These are phyloP conservation scores for Diarsia dahlii DNA, from an alignment of 2,888 invertebrate species.

Conservation along the genomic window DNA sequence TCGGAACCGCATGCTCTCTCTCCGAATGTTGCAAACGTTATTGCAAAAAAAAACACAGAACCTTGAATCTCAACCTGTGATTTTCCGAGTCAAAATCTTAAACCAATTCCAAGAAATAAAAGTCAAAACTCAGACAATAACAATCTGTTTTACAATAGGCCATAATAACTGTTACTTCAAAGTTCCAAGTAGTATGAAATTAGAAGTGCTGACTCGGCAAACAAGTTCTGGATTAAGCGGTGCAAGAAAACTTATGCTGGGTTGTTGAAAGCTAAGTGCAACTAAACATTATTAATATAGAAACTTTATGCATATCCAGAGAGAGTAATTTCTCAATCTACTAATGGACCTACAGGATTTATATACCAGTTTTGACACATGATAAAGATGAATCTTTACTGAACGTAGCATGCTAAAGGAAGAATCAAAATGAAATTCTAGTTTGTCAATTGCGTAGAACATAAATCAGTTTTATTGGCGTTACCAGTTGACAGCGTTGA, in stretches of 20 bases:
- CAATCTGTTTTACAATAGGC: slow-evolving; percentile 22
- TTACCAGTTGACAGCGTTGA: not conserved
- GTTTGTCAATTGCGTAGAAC: not conserved
- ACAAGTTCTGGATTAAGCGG: slow-evolving; percentile 52
- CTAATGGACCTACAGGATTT: not conserved
- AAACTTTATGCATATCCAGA: slow-evolving; percentile 20
- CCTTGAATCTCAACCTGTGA: not conserved
- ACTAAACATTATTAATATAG: slow-evolving; percentile 20
- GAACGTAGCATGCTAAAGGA: too few relatives aligned
- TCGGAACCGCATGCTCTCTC: too few relatives aligned
- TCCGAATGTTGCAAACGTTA: too few relatives aligned
- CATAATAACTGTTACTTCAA: slow-evolving; percentile 8
- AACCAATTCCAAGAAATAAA: not conserved
- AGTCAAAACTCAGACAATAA: not conserved
- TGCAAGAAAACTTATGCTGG: slow-evolving; percentile 50
- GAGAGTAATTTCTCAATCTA: not conserved
- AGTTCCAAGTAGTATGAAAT: slow-evolving; percentile 31
- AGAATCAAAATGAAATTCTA: not conserved
- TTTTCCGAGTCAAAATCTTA: not conserved
- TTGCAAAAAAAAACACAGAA: too few relatives aligned
- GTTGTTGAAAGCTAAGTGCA: slow-evolving; percentile 34
- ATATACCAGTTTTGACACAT: not conserved
- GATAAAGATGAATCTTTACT: not conserved
- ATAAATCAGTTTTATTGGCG: not conserved
- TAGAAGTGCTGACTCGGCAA: slow-evolving; percentile 53